Evolutionary conservation across 2,888 invertebrate genomes (phyloP), one percentile per base, ranked within the genome.

Genomic region (Pediacus dermestoides): DNA sequence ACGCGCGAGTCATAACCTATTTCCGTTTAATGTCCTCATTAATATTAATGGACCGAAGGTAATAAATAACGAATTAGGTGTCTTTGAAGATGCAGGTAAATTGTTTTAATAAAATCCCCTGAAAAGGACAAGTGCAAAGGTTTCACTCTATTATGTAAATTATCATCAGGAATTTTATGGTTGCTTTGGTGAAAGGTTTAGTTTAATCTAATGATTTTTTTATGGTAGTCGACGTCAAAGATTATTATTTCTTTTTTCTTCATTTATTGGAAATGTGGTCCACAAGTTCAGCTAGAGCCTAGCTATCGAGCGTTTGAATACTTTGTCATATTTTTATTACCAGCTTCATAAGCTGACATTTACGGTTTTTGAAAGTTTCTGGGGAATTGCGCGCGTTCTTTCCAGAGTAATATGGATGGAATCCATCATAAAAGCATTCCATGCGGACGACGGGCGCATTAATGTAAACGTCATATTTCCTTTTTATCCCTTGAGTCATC

Each of bases 401-500:
- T 46, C 39, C 34, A 40, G 44, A 50, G 55, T 53, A 58, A 57
- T 57, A 57, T 56, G 54, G 55, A 55, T 55, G 57, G 57, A 61
- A 61, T 61, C 58, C 57, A 60, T 60, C 60, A 60, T 60, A 60
- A 61, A 62, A 55, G 60, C 62, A 58, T 61, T 62, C 60, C 60
- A 49, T 51, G 58, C 57, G 56, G 57, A 50, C 55, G 43, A 43
- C 44, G 54, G 48, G 46, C 4, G 53, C 60, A 58, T 62, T 61
- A 61, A 60, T 56, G 60, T 60, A 58, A 57, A 61, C 58, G 60
- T 57, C 61, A 57, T 59, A 60, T 58, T 60, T 60, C 56, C 58
- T 55, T 58, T 58, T 57, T 60, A 58, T 57, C 59, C 61, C 52
- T 49, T 46, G 50, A 55, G 56, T 55, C 56, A 52, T 54, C 60